Conservation (phyloP, 2,113 vertebrate species). For the Pedetes capensis region DNA sequence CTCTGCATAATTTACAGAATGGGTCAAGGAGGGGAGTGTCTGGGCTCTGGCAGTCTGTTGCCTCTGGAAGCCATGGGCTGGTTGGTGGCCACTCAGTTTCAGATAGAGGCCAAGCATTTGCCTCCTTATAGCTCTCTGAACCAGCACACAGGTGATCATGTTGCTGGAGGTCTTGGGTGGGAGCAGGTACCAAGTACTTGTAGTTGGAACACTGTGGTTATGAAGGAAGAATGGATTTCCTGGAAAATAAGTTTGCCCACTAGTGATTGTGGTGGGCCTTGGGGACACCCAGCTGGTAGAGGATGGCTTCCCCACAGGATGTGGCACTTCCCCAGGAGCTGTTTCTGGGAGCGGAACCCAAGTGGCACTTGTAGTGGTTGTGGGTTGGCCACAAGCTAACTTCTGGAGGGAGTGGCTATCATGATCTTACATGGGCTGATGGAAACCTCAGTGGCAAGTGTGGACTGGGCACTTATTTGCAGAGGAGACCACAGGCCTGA, state of each 20-base stretch:
- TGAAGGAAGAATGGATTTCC: no score
- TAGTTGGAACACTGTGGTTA: conserved; percentile 87
- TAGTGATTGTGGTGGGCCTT: conserved; percentile 91
- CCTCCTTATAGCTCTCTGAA: conserved; percentile 84
- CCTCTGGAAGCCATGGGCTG: conserved; percentile 55
- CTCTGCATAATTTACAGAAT: conserved; percentile 53
- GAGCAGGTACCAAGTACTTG: conserved; percentile 80
- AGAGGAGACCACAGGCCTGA: not conserved
- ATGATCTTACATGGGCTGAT: not conserved
- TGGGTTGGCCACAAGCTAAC: not conserved
- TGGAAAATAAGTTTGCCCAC: no score
- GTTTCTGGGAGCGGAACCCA: no score
- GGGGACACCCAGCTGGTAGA: conserved; percentile 91
- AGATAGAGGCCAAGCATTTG: conserved; percentile 78
- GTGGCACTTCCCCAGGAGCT: no score
- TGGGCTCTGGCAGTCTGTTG: conserved; percentile 81
- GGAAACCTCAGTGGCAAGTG: not conserved
- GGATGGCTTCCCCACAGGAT: conserved; percentile 90
- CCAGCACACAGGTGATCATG: conserved; percentile 85
- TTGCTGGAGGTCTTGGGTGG: conserved; percentile 77
- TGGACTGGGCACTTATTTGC: not conserved
- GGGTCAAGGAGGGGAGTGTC: not conserved
- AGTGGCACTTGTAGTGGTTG: conserved; percentile 80
- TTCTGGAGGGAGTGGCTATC: not conserved
- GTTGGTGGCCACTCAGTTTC: conserved; percentile 64